Evolutionary conservation across 2,113 vertebrate genomes (phyloP), one percentile per base, ranked within the genome.

Genomic region (Holacanthus passer): DNA sequence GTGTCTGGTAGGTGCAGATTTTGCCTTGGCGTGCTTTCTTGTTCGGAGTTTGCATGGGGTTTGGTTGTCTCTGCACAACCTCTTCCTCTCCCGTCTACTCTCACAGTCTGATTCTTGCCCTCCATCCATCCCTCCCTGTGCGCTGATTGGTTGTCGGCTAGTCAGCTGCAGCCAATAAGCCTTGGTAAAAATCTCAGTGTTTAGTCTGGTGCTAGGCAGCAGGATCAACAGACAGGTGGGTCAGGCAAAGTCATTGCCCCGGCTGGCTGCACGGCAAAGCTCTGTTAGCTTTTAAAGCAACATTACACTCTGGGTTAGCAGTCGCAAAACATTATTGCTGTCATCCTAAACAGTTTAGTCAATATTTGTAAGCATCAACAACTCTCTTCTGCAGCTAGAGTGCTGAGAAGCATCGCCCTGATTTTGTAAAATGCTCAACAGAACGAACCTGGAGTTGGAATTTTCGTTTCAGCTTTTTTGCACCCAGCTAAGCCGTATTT

Each of bases 181-280:
- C 92, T 94, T 78, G 94, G 93, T 94, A 94, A 96, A 96, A 96
- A 95, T 96, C 94, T 95, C 93, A 96, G 95, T 97, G 96, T 97
- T 97, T 97, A 96, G 96, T 97, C 97, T 98, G 96, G 96, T 96
- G 95, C 96, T 96, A 95, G 95, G 96, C 96, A 97, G 95, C 94
- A 92, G 92, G 94, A 96, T 96, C 96, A 96, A 97, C 97, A 97
- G 97, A 97, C 97, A 99, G 97, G 96, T 96, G 96, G 96, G 96
- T 97, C 96, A 96, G 96, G 95, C 94, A 96, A 97, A 98, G 97
- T 97, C 97, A 95, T 96, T 93, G 93, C 93, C 91, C 94, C 94
- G 96, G 96, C 96, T 96, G 93, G 89, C 90, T 96, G 96, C 96
- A 95, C 95, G 95, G 96, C 95, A 93, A 96, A 96, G 95, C 96